These are phyloP conservation scores for Dysmachus trigonus DNA, from an alignment of 2,888 invertebrate species.

Conservation along the genomic window DNA sequence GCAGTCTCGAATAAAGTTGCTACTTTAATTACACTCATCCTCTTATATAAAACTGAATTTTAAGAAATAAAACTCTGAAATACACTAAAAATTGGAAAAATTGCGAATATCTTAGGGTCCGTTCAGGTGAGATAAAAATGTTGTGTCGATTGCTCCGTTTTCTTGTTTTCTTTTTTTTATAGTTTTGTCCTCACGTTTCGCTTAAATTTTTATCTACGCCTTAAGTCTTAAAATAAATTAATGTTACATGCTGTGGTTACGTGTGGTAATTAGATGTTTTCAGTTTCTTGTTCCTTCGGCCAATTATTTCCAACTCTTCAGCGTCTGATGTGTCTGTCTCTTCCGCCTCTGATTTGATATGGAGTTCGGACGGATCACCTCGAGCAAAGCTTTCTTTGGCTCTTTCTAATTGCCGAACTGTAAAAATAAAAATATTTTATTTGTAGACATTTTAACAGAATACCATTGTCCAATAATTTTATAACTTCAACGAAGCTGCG, in stretches of 20 bases:
- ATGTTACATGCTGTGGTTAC: neutral
- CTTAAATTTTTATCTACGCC: slow-evolving; percentile 13
- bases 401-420: slow-evolving; percentile 83
- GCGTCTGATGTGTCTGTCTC: slow-evolving; percentile 69
- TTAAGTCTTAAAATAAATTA: slow-evolving; percentile 1
- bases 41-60: neutral
- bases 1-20: slow-evolving; percentile 4
- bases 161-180: neutral
- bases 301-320: slow-evolving; percentile 63
- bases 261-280: slow-evolving; percentile 63
- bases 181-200: neutral
- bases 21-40: slow-evolving; percentile 14
- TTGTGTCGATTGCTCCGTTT: neutral
- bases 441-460: neutral
- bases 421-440: slow-evolving; percentile 57
- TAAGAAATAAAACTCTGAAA: slow-evolving; percentile 5
- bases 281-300: slow-evolving; percentile 74
- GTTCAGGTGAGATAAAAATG: slow-evolving; percentile 20
- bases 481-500: neutral
- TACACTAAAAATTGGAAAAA: slow-evolving; percentile 4
- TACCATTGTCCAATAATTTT: neutral
- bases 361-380: slow-evolving; percentile 66
- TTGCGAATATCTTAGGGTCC: slow-evolving; percentile 3
- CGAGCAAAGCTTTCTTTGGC: slow-evolving; percentile 76
- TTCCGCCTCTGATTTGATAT: slow-evolving; percentile 66